Evolutionary conservation across 2,888 invertebrate species (phyloP).

Genomic region (Heliconius ethilla): DNA sequence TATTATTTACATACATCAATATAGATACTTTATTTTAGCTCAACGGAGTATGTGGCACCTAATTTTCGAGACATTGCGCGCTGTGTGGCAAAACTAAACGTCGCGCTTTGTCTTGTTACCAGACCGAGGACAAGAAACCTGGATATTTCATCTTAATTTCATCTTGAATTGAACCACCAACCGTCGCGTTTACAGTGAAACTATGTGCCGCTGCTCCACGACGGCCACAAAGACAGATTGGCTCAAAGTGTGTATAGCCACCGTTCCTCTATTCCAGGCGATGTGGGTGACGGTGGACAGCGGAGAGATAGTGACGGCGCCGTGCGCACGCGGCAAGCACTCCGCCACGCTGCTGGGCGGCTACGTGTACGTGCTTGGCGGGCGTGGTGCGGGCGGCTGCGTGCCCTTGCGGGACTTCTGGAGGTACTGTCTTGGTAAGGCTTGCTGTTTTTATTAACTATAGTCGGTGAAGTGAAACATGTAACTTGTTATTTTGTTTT

Average conservation of each 20-base stretch:
- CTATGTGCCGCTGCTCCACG: no score
- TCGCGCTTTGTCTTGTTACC: no score
- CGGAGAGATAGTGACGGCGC: conserved; percentile 66
- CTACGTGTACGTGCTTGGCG: conserved; percentile 91
- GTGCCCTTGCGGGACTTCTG: conserved; percentile 92
- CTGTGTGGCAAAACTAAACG: no score
- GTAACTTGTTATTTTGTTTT: no score
- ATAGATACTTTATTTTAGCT: no score
- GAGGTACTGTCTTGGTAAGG: conserved; percentile 87
- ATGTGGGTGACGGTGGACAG: conserved; percentile 74
- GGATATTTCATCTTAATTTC: background rate
- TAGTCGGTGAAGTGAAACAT: background rate
- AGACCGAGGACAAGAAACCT: no score
- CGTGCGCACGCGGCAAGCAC: conserved; percentile 88
- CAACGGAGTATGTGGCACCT: no score
- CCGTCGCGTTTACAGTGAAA: no score
- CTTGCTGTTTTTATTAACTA: background rate
- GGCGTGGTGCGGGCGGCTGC: conserved; percentile 91
- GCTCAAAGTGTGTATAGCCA: no score
- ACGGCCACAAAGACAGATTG: no score
- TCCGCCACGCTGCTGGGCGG: conserved; percentile 89
- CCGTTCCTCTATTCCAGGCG: conserved; percentile 53
- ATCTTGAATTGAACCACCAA: background rate
- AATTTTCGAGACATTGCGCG: no score
- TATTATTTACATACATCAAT: background rate